Percentiles rank a stretch among this genome's conserved stretches.
phyloP scores from a whole-genome alignment of 2,113 vertebrate genomes.

The Odontesthes bonariensis region DNA sequence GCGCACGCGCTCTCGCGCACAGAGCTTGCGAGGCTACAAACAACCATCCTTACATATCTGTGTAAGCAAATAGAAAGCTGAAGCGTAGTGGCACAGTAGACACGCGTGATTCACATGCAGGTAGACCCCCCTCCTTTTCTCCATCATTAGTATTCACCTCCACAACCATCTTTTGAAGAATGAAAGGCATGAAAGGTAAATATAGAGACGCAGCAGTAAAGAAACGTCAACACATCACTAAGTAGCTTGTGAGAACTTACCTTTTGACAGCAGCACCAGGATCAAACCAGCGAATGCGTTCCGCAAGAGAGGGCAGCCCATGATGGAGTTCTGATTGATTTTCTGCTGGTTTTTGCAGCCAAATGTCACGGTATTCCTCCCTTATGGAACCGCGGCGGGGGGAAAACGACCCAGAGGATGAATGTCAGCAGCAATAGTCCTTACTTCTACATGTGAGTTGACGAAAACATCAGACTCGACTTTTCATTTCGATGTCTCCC shows the following conservation, averaged over 20 bases:
- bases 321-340: constrained; percentile 76
- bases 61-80: constrained; percentile 53
- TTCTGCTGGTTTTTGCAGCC: constrained; percentile 55
- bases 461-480: constrained; percentile 61
- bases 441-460: constrained; percentile 63
- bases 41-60: constrained; percentile 12
- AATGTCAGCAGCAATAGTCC: constrained; percentile 61
- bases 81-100: constrained; percentile 53
- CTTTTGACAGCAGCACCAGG: constrained; percentile 79
- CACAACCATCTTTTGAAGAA: constrained; percentile 62
- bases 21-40: constrained; percentile 1
- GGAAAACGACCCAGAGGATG: constrained; percentile 39
- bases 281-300: constrained; percentile 77
- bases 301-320: constrained; percentile 79
- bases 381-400: constrained; percentile 32
- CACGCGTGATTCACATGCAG: constrained; percentile 74
- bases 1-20: constrained; percentile 26
- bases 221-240: constrained; percentile 37
- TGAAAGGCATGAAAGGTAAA: constrained; percentile 45
- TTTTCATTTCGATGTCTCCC: constrained; percentile 68
- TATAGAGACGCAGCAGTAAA: constrained; percentile 36
- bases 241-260: constrained; percentile 77
- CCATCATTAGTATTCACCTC: constrained; percentile 83
- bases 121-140: constrained; percentile 55
- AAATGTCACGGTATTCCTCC: constrained; percentile 70